Percentiles rank a stretch among this genome's conserved stretches.
Conservation (phyloP, 2,888 invertebrate species). For the Leucoptera coffeella region DNA sequence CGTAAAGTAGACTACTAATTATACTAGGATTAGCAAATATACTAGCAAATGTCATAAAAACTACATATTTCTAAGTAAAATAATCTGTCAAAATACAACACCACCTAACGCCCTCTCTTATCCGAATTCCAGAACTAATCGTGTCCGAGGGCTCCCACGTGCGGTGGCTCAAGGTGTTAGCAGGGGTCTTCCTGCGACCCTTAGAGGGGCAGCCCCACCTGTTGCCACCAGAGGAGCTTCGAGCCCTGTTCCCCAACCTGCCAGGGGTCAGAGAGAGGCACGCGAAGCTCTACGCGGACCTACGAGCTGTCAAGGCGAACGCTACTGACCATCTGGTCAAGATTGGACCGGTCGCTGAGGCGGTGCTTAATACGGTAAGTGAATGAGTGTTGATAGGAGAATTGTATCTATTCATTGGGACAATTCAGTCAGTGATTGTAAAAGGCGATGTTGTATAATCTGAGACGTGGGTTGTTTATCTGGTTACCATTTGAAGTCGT, state of each 20-base stretch:
- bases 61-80: too few relatives aligned
- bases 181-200: constrained; percentile 76
- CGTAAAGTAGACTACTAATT: too few relatives aligned
- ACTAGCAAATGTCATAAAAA: too few relatives aligned
- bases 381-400: too few relatives aligned
- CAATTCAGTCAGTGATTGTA: too few relatives aligned
- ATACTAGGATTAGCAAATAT: too few relatives aligned
- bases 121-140: constrained; percentile 52
- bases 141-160: constrained; percentile 88
- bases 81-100: too few relatives aligned
- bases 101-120: too few relatives aligned
- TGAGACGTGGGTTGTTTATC: too few relatives aligned
- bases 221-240: constrained; percentile 67
- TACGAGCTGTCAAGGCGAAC: constrained; percentile 15
- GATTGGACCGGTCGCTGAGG: constrained; percentile 28
- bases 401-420: too few relatives aligned
- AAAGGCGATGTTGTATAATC: too few relatives aligned
- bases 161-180: constrained; percentile 79
- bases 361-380: constrained; percentile 28
- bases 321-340: constrained; percentile 18
- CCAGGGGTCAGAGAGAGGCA: constrained; percentile 60
- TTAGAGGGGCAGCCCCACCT: constrained; percentile 58
- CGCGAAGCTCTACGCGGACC: constrained; percentile 21
- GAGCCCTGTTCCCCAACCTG: constrained; percentile 78
- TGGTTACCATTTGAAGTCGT: too few relatives aligned